Conservation (phyloP, 1,140 invertebrate species). For the Scaptomyza montana region DNA sequence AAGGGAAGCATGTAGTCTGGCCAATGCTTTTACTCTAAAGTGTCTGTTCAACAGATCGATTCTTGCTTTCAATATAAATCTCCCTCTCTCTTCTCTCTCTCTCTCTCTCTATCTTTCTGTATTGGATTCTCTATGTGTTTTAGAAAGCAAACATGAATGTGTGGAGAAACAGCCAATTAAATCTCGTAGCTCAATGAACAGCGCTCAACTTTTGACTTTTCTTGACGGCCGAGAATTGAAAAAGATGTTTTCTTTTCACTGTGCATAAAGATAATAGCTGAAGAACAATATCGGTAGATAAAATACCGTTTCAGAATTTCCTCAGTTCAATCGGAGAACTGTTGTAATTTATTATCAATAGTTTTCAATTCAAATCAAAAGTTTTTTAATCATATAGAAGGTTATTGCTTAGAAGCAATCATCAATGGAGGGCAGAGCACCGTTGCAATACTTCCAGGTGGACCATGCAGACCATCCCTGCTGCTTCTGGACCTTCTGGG, state of each 20-base stretch:
- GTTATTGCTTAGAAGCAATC: constrained; percentile 8
- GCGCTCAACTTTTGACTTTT: constrained; percentile 3
- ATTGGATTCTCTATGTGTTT: constrained; percentile 7
- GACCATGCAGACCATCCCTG: constrained; percentile 77
- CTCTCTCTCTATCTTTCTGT: constrained; percentile 4
- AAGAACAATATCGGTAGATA: background rate
- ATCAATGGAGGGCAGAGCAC: constrained; percentile 63
- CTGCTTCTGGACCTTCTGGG: constrained; percentile 61
- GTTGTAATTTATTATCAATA: background rate
- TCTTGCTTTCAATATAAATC: constrained; percentile 41
- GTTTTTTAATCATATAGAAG: background rate
- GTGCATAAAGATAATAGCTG: background rate
- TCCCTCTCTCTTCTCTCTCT: constrained; percentile 2
- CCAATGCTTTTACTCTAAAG: constrained; percentile 30
- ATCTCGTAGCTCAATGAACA: background rate
- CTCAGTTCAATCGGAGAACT: background rate
- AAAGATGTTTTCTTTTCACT: background rate
- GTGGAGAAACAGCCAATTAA: constrained; percentile 38
- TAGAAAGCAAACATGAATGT: constrained; percentile 36
- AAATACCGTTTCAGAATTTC: background rate
- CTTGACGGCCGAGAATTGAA: constrained; percentile 14
- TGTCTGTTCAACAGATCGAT: constrained; percentile 38
- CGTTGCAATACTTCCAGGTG: constrained; percentile 69
- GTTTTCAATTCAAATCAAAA: background rate
- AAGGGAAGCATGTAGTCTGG: constrained; percentile 57